phyloP scores from a whole-genome alignment of 2,113 vertebrate genomes.

The Ctenomys sociabilis region DNA sequence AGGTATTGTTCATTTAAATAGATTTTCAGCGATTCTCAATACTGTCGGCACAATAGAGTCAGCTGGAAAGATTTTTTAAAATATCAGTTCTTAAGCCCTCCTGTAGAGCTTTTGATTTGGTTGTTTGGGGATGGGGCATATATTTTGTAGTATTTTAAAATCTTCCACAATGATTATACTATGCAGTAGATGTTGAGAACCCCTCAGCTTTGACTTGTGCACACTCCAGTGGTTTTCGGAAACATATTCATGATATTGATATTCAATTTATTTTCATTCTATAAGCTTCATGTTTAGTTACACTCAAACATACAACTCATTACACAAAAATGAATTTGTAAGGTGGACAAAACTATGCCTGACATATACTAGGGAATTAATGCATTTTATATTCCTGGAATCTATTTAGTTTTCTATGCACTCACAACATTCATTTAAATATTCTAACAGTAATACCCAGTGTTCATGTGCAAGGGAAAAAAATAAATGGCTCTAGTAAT shows the following conservation, averaged over 20 bases:
- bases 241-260: background rate
- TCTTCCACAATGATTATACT: background rate
- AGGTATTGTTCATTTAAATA: constrained; percentile 49
- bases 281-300: background rate
- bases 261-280: constrained; percentile 1
- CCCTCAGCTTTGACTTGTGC: background rate
- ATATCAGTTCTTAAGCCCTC: background rate
- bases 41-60: background rate
- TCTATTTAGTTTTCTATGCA: background rate
- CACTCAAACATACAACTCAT: background rate
- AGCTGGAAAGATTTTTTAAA: constrained; percentile 1
- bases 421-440: background rate
- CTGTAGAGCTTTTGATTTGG: background rate
- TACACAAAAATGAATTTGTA: background rate
- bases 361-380: background rate
- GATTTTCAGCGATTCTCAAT: constrained; percentile 7
- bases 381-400: background rate
- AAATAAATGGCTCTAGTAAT: background rate
- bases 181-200: background rate
- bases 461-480: background rate
- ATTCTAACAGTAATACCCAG: background rate
- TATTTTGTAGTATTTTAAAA: background rate
- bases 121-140: background rate
- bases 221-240: background rate
- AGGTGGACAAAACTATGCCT: background rate